Evolutionary conservation across 2,113 vertebrate species (phyloP).

Genomic region (Aptenodytes patagonicus): DNA sequence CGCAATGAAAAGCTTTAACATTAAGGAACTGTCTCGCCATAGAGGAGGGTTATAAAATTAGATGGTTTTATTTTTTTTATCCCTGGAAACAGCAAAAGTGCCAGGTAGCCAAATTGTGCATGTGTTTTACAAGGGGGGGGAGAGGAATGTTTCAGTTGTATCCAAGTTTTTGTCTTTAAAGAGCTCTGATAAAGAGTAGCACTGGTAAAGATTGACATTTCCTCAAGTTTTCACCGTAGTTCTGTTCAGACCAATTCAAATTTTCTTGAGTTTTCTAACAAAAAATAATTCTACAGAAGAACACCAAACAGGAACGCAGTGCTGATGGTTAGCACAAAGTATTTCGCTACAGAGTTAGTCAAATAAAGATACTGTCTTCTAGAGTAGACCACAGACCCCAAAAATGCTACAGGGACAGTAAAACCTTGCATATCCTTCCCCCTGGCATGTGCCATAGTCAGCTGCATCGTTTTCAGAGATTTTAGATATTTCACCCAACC

Average conservation of each 20-base stretch:
- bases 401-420: not conserved
- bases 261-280: not conserved
- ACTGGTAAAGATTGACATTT: not conserved
- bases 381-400: not conserved
- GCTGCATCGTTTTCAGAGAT: not conserved
- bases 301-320: not conserved
- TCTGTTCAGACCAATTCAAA: not conserved
- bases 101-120: not conserved
- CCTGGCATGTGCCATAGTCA: not conserved
- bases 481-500: not conserved
- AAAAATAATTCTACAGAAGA: not conserved
- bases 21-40: not conserved
- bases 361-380: not conserved
- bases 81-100: not conserved
- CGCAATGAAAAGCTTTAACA: not conserved
- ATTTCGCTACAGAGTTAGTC: not conserved
- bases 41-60: not conserved
- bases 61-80: not conserved
- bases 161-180: not conserved
- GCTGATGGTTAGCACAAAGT: not conserved
- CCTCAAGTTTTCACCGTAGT: not conserved
- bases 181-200: not conserved
- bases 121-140: not conserved
- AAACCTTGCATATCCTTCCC: not conserved
- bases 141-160: not conserved